These are phyloP conservation scores for Oreochromis niloticus DNA, from an alignment of 2,113 vertebrate species.

Conservation along the genomic window DNA sequence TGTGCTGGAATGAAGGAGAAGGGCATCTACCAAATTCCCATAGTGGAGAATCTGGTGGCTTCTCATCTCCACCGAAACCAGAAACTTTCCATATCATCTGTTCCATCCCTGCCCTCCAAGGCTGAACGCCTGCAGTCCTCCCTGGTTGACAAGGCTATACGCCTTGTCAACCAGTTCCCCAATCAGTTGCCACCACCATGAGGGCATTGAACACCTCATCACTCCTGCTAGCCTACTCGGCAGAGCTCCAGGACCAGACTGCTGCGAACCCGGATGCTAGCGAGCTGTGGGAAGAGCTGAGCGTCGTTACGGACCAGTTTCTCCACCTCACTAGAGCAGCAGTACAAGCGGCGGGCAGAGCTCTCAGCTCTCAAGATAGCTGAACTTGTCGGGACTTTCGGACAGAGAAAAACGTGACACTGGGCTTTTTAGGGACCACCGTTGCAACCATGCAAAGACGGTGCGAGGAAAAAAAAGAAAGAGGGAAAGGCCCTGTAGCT, in stretches of 20 bases:
- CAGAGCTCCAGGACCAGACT: not conserved
- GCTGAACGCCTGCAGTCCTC: not conserved
- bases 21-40: not conserved
- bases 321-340: not conserved
- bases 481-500: not conserved
- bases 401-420: not conserved
- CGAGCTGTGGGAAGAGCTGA: not conserved
- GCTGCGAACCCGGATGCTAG: fast-evolving
- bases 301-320: fast-evolving
- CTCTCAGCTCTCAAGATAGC: not conserved
- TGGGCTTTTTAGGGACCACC: not conserved
- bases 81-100: not conserved
- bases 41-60: not conserved
- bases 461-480: not conserved
- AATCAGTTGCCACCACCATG: not conserved
- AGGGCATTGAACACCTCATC: not conserved
- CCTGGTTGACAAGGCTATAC: not conserved
- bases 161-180: no score
- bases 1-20: not conserved
- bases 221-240: not conserved
- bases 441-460: not conserved
- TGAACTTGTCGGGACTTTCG: not conserved
- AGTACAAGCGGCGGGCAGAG: not conserved
- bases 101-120: not conserved
- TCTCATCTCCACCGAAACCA: not conserved